These are phyloP conservation scores for Labeo calbasu DNA, from an alignment of 2,797 vertebrate genomes.

Conservation along the genomic window DNA sequence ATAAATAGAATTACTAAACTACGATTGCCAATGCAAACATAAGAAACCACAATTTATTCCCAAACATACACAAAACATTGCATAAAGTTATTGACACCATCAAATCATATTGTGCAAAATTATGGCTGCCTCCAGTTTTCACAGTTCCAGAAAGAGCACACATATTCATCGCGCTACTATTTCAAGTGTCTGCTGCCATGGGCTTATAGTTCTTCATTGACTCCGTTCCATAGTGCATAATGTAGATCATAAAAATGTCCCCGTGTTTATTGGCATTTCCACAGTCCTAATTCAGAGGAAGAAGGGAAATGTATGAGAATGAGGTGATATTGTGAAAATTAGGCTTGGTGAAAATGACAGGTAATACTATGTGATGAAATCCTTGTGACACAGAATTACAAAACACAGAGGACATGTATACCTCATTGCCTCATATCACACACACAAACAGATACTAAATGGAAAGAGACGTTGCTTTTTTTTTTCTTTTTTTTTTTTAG, in stretches of 20 bases:
- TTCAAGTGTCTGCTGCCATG: conserved; percentile 62
- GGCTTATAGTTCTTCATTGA: conserved; percentile 60
- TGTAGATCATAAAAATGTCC: conserved; percentile 68
- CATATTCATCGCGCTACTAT: conserved; percentile 65
- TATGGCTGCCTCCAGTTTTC: conserved; percentile 73
- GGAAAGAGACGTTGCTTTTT: not conserved
- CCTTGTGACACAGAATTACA: not conserved
- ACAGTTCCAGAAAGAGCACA: conserved; percentile 68
- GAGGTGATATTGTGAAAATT: not conserved
- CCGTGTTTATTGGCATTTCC: conserved; percentile 58
- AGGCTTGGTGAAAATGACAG: not conserved
- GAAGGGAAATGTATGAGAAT: not conserved
- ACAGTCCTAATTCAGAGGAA: conserved; percentile 62
- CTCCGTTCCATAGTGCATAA: conserved; percentile 79
- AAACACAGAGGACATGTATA: not conserved
- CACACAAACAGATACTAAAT: not conserved
- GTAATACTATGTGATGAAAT: conserved; percentile 13
- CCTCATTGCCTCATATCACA: not conserved
- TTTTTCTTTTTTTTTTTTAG: conserved; percentile 18
- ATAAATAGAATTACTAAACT: conserved; percentile 75
- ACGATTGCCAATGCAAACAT: conserved; percentile 78
- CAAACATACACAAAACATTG: conserved; percentile 70
- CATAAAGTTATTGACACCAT: conserved; percentile 79
- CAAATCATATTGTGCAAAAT: conserved; percentile 84
- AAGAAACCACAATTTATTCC: conserved; percentile 61